These are phyloP conservation scores for Drosophila borborema DNA, from an alignment of 2,888 invertebrate species.

Conservation along the genomic window DNA sequence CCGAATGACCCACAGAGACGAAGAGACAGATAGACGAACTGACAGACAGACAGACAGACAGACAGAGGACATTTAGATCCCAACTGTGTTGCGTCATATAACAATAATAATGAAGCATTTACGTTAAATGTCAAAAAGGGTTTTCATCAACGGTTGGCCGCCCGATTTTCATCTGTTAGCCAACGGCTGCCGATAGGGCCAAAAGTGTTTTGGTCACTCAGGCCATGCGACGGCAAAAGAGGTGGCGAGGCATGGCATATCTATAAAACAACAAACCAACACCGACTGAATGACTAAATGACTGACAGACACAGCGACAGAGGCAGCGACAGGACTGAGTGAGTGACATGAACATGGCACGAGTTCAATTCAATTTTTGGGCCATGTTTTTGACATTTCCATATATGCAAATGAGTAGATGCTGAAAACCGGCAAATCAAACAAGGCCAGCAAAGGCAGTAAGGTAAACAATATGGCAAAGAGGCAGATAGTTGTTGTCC, in stretches of 20 bases:
- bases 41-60: not conserved
- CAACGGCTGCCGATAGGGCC: conserved; percentile 45
- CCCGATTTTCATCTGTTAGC: conserved; percentile 31
- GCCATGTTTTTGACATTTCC: conserved; percentile 79
- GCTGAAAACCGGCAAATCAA: conserved; percentile 67
- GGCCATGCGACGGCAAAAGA: not conserved
- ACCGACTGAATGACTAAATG: conserved; percentile 23
- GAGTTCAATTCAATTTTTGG: conserved; percentile 79
- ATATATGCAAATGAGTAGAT: conserved; percentile 76
- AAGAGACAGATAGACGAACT: not conserved
- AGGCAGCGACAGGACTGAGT: conserved; percentile 18
- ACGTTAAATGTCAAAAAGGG: conserved; percentile 73
- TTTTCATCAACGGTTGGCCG: conserved; percentile 50
- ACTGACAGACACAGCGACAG: conserved; percentile 16
- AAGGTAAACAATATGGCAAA: conserved; percentile 12
- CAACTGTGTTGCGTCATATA: conserved; percentile 50
- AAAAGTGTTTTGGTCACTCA: conserved; percentile 74
- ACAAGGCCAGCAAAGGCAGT: conserved; percentile 24
- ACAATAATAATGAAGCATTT: conserved; percentile 80
- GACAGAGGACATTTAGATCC: conserved; percentile 27
- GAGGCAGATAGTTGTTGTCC: not conserved
- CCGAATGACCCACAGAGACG: conserved; percentile 7
- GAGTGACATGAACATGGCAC: conserved; percentile 61
- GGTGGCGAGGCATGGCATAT: conserved; percentile 3
- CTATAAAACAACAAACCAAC: conserved; percentile 63